These are phyloP conservation scores for Zele albiditarsus DNA, from an alignment of 2,888 invertebrate genomes.

Conservation along the genomic window DNA sequence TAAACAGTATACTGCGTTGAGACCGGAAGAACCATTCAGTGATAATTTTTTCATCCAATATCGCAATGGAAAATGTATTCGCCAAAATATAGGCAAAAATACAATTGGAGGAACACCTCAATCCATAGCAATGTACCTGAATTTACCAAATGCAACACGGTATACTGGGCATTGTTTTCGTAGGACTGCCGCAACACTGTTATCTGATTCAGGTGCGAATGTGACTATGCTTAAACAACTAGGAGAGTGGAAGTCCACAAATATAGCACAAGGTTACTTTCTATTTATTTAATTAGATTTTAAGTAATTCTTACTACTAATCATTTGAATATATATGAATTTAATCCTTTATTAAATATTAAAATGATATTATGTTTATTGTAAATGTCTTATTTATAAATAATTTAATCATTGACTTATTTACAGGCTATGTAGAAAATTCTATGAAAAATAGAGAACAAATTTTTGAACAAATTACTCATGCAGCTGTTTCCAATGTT, in stretches of 20 bases:
- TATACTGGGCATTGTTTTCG: constrained; percentile 51
- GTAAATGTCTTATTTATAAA: constrained; percentile 16
- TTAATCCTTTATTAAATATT: background rate
- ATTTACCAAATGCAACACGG: constrained; percentile 38
- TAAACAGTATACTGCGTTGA: constrained; percentile 44
- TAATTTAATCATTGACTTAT: constrained; percentile 34
- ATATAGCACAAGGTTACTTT: constrained; percentile 45
- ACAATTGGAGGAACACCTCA: constrained; percentile 48
- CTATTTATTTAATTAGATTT: constrained; percentile 34
- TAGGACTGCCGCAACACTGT: constrained; percentile 46
- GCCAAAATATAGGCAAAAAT: constrained; percentile 47
- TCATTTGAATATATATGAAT: constrained; percentile 15
- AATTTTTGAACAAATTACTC: constrained; percentile 34
- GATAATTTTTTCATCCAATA: constrained; percentile 49
- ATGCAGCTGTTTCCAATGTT: constrained; percentile 21
- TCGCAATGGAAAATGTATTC: constrained; percentile 47
- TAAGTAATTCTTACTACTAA: constrained; percentile 19
- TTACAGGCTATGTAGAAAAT: constrained; percentile 42
- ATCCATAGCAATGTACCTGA: constrained; percentile 42
- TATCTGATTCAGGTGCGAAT: constrained; percentile 47
- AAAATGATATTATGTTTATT: constrained; percentile 12
- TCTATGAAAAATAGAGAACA: constrained; percentile 33
- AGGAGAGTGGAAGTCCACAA: constrained; percentile 45
- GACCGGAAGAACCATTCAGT: constrained; percentile 43
- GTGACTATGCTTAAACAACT: constrained; percentile 46